Evolutionary conservation across 1,140 invertebrate genomes (phyloP).

Genomic region (Sycophaga agraensis): DNA sequence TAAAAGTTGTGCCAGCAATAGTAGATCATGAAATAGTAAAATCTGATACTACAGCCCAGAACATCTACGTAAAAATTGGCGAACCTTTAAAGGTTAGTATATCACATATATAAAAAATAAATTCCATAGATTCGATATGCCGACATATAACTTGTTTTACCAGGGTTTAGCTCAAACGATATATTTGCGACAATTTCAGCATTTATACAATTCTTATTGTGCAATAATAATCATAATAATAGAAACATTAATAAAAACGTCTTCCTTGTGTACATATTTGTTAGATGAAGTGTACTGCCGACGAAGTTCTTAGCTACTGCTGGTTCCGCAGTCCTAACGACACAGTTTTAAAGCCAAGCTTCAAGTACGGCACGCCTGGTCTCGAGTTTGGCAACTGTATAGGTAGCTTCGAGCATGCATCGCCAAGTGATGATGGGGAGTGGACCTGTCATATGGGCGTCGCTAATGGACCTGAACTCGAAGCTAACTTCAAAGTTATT

Average conservation of each 20-base stretch:
- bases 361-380: slow-evolving; percentile 38
- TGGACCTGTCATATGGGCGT: slow-evolving; percentile 47
- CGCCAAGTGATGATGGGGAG: slow-evolving; percentile 36
- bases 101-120: too few relatives aligned
- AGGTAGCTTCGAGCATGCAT: slow-evolving; percentile 34
- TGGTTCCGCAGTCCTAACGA: slow-evolving; percentile 41
- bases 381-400: slow-evolving; percentile 43
- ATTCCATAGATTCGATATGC: too few relatives aligned
- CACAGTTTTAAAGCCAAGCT: neutral
- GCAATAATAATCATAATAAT: too few relatives aligned
- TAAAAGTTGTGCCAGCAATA: slow-evolving; percentile 23
- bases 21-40: neutral
- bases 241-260: neutral
- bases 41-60: slow-evolving; percentile 16
- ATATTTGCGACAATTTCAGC: too few relatives aligned
- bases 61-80: slow-evolving; percentile 41
- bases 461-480: slow-evolving; percentile 35
- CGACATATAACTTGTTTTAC: too few relatives aligned
- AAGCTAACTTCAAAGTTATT: slow-evolving; percentile 36
- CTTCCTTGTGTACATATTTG: neutral
- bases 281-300: slow-evolving; percentile 42
- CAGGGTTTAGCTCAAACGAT: too few relatives aligned
- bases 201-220: too few relatives aligned
- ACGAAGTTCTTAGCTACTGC: slow-evolving; percentile 43
- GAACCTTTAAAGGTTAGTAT: slow-evolving; percentile 39